These are phyloP conservation scores for Acanthiza pusilla DNA, from an alignment of 2,797 vertebrate species.

Conservation along the genomic window DNA sequence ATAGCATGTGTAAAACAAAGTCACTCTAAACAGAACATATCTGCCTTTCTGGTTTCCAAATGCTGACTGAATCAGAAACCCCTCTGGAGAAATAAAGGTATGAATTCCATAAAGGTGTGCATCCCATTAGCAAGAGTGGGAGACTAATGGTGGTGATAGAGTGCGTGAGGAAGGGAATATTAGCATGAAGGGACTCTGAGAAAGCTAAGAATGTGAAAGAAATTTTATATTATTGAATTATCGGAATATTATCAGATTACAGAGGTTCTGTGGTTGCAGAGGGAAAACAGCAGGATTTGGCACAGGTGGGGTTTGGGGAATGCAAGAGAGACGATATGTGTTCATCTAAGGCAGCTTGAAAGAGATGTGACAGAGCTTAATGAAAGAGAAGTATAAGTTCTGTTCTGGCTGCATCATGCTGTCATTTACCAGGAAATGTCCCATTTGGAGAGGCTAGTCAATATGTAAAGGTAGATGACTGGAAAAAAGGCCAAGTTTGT, in stretches of 20 bases:
- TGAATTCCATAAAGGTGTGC: background rate
- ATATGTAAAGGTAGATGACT: background rate
- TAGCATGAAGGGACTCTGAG: background rate
- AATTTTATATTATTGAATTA: background rate
- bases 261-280: background rate
- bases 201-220: background rate
- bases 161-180: background rate
- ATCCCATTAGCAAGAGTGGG: background rate
- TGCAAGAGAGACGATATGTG: background rate
- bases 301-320: background rate
- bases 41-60: background rate
- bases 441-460: background rate
- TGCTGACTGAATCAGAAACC: background rate
- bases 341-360: background rate
- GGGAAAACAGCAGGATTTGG: background rate
- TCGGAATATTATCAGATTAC: background rate
- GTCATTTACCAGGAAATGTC: background rate
- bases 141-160: background rate
- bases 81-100: background rate
- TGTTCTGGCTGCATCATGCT: background rate
- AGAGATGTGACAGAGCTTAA: background rate
- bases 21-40: background rate
- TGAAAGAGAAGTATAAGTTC: background rate
- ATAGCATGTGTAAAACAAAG: background rate
- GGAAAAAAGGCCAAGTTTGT: background rate